Evolutionary conservation across 2,797 vertebrate genomes (phyloP).

Genomic region (Gallirallus australis): DNA sequence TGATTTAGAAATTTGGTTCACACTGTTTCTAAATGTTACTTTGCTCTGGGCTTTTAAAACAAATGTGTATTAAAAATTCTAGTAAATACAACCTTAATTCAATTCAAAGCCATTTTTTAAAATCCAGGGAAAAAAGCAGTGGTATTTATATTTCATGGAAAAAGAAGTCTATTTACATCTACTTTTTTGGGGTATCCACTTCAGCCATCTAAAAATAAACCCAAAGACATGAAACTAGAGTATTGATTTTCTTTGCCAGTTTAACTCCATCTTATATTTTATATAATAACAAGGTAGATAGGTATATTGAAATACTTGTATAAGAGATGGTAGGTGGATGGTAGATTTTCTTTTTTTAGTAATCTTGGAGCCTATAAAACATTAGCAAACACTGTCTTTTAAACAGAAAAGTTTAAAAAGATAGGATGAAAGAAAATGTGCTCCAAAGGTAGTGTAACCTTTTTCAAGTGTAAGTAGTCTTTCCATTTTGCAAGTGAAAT

Average conservation of each 20-base stretch:
- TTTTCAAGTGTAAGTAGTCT: neutral
- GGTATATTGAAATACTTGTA: neutral
- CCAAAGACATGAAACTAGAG: neutral
- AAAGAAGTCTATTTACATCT: neutral
- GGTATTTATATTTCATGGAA: neutral
- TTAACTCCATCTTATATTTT: neutral
- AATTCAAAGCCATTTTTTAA: neutral
- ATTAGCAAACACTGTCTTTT: neutral
- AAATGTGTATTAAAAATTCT: neutral
- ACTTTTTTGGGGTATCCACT: neutral
- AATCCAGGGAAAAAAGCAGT: neutral
- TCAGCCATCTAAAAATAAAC: slow-evolving; percentile 15
- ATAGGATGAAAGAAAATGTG: neutral
- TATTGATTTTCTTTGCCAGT: neutral
- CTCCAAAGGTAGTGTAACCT: neutral
- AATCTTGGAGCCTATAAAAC: neutral
- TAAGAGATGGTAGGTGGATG: neutral
- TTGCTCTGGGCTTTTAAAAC: neutral
- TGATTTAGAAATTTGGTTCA: slow-evolving; percentile 23
- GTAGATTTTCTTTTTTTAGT: neutral
- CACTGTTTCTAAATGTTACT: slow-evolving; percentile 33
- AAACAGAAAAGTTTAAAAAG: neutral
- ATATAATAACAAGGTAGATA: neutral
- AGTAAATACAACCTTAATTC: neutral
- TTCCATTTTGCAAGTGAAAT: neutral